A percentile compares a stretch with the other conserved stretches of the same genome.
These are phyloP conservation scores for Machimus atricapillus DNA, from an alignment of 2,888 invertebrate species.

Conservation along the genomic window DNA sequence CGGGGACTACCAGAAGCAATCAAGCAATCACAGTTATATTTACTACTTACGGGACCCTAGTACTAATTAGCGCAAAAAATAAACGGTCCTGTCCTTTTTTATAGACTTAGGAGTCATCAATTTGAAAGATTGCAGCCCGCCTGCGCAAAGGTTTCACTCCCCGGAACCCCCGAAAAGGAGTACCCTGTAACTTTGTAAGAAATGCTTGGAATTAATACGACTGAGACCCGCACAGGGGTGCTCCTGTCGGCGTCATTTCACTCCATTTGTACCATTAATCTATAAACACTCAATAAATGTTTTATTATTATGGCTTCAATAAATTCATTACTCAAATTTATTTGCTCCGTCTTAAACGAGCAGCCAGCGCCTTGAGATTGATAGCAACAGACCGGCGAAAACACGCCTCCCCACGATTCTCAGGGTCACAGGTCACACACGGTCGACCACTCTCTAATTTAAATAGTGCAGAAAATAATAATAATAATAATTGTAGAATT, in stretches of 20 bases:
- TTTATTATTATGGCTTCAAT: constrained; percentile 50
- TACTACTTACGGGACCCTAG: constrained; percentile 23
- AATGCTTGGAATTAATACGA: neutral
- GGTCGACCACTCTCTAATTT: neutral
- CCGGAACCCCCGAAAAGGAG: neutral
- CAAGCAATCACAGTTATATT: constrained; percentile 25
- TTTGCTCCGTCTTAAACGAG: neutral
- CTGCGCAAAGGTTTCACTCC: neutral
- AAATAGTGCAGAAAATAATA: constrained; percentile 29
- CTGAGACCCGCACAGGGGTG: neutral
- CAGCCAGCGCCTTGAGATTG: neutral
- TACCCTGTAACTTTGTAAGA: neutral
- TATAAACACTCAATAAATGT: constrained; percentile 50
- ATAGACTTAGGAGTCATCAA: constrained; percentile 14
- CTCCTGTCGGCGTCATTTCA: neutral
- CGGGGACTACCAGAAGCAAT: constrained; percentile 24
- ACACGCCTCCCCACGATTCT: neutral
- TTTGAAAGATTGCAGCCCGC: neutral
- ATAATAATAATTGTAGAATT: neutral
- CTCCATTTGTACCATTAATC: constrained; percentile 45
- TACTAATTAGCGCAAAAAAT: constrained; percentile 40
- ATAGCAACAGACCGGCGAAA: neutral
- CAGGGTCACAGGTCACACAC: neutral
- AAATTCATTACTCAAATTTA: constrained; percentile 49
- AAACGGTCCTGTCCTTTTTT: neutral